Conservation (phyloP, 2,113 vertebrate genomes). For the Notarius quadriscutis region DNA sequence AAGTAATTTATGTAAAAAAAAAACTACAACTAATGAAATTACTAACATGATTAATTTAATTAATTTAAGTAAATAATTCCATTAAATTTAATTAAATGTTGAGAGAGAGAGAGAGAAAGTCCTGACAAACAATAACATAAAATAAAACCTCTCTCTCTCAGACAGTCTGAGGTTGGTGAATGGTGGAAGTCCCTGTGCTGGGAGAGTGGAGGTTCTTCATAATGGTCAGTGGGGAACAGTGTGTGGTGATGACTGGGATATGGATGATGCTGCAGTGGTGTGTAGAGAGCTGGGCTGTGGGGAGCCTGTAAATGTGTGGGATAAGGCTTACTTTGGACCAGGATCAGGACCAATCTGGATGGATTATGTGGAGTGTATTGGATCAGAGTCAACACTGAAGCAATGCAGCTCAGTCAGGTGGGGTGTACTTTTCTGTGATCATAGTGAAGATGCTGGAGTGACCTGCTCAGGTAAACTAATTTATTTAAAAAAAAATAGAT, state of each 20-base stretch:
- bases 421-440: not conserved
- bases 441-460: not conserved
- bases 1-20: not conserved
- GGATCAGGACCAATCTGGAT: slow-evolving; percentile 27
- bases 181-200: not conserved
- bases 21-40: too few species aligned
- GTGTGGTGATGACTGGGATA: slow-evolving; percentile 47
- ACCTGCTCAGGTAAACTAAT: slow-evolving; percentile 24
- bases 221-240: too few species aligned
- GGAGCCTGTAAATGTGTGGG: slow-evolving; percentile 23
- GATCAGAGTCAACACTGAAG: slow-evolving; percentile 27
- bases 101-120: too few species aligned
- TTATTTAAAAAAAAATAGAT: not conserved
- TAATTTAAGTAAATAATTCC: too few species aligned
- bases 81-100: too few species aligned
- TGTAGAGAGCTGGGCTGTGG: slow-evolving; percentile 58
- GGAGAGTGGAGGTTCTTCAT: too few species aligned
- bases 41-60: too few species aligned
- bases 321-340: not conserved
- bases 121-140: too few species aligned
- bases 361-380: slow-evolving; percentile 1
- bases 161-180: slow-evolving; percentile 33
- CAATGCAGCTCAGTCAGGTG: not conserved
- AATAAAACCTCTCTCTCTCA: not conserved
- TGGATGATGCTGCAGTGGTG: slow-evolving; percentile 49